These are phyloP conservation scores for Stegostoma tigrinum DNA, from an alignment of 2,113 vertebrate species.

Conservation along the genomic window DNA sequence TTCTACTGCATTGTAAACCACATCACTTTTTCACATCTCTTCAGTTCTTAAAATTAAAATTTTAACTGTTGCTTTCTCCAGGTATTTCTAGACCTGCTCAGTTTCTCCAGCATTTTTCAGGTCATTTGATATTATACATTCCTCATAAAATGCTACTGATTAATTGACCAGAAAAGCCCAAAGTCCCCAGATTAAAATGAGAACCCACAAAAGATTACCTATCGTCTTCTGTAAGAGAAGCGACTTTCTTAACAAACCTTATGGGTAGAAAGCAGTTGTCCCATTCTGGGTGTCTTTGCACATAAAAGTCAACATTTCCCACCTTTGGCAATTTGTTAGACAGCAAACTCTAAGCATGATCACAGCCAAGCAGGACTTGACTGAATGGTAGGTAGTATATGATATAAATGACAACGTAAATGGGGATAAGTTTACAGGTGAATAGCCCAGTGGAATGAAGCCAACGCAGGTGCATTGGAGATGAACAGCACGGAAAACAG, in stretches of 20 bases:
- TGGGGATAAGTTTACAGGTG: background rate
- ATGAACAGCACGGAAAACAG: background rate
- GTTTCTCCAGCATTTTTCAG: too few relatives aligned
- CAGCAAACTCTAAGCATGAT: background rate
- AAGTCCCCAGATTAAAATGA: background rate
- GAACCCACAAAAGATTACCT: background rate
- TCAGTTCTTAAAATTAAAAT: too few relatives aligned
- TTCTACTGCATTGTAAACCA: too few relatives aligned
- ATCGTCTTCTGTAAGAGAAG: background rate
- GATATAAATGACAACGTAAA: too few relatives aligned
- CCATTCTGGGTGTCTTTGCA: too few relatives aligned
- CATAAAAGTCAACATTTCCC: background rate
- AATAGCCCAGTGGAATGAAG: background rate
- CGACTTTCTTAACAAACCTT: background rate
- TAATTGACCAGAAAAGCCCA: background rate
- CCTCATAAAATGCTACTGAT: background rate
- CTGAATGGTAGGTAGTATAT: background rate
- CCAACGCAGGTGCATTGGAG: background rate
- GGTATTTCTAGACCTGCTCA: too few relatives aligned
- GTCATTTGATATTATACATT: too few relatives aligned
- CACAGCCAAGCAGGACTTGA: background rate
- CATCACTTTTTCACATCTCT: too few relatives aligned
- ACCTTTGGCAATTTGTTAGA: background rate
- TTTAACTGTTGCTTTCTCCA: too few relatives aligned
- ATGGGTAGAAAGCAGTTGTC: background rate